Evolutionary conservation across 2,797 vertebrate species (phyloP), one percentile per base, ranked within the genome.

Genomic region (Tenualosa ilisha): DNA sequence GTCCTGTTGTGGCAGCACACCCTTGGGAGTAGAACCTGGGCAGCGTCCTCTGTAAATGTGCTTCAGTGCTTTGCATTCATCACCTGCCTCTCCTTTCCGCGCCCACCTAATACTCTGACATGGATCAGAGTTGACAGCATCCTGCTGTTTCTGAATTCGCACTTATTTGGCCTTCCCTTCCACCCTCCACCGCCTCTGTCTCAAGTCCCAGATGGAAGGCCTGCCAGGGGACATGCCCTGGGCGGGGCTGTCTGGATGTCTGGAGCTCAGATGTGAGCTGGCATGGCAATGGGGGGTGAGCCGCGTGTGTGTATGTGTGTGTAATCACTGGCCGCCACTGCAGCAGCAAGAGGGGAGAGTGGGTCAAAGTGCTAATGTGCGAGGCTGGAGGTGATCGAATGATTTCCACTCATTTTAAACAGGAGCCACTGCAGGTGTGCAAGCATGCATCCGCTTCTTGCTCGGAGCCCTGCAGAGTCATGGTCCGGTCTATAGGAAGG

Each of bases 101-200:
- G 68, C 85, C 63, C 89, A 90, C 89, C 90, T 90, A 90, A 89
- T 82, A 91, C 89, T 86, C 86, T 94, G 94, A 94, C 90, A 90
- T 90, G 91, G 82, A 94, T 93, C 88, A 87, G 86, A 91, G 88
- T 82, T 94, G 94, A 94, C 93, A 95, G 88, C 90, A 91, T 91
- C 93, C 92, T 90, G 91, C 93, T 94, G 93, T 89, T 92, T 92
- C 88, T 89, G 88, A 46, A 37, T 43, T 79, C 72, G 40, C 72
- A 79, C 72, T 79, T 79, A 79, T 92, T 92, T 92, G 90, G 90
- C 91, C 90, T 89, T 92, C 88, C 90, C 90, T 88, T 91, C 89
- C 88, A 90, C 87, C 88, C 85, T 86, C 90, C 87, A 89, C 85
- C 87, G 82, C 86, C 89, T 89, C 89, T 88, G 90, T 90, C 84